These are phyloP conservation scores for Melanotaenia pygmaea DNA, from an alignment of 2,797 vertebrate species.

Conservation along the genomic window DNA sequence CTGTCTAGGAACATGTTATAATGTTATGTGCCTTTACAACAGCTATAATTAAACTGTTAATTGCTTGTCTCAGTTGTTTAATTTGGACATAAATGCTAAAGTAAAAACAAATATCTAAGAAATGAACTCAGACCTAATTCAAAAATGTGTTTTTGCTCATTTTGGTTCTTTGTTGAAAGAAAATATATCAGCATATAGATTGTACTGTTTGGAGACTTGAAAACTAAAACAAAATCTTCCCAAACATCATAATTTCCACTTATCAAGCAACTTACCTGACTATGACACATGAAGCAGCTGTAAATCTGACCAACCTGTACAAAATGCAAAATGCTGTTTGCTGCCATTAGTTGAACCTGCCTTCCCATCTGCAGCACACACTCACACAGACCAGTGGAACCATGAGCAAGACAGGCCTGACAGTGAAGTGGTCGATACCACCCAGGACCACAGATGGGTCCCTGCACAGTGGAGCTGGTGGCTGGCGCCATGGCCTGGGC, in stretches of 20 bases:
- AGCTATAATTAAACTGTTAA: neutral
- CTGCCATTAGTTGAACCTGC: constrained; percentile 44
- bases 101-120: neutral
- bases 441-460: constrained; percentile 77
- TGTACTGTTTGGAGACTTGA: neutral
- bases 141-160: neutral
- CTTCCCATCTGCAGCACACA: constrained; percentile 65
- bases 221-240: neutral
- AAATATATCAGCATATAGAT: neutral
- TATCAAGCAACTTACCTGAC: neutral
- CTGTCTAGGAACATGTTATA: no score
- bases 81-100: neutral
- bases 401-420: constrained; percentile 61
- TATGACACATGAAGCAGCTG: neutral
- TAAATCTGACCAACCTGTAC: constrained; percentile 18
- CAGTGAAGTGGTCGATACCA: constrained; percentile 63
- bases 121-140: neutral
- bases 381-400: constrained; percentile 50
- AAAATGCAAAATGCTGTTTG: constrained; percentile 29
- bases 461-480: constrained; percentile 57
- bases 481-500: constrained; percentile 64
- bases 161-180: neutral
- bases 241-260: neutral
- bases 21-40: no score
- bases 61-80: neutral